Evolutionary conservation across 1,140 invertebrate species (phyloP), one percentile per base, ranked within the genome.

Genomic region (Lucilia sericata): DNA sequence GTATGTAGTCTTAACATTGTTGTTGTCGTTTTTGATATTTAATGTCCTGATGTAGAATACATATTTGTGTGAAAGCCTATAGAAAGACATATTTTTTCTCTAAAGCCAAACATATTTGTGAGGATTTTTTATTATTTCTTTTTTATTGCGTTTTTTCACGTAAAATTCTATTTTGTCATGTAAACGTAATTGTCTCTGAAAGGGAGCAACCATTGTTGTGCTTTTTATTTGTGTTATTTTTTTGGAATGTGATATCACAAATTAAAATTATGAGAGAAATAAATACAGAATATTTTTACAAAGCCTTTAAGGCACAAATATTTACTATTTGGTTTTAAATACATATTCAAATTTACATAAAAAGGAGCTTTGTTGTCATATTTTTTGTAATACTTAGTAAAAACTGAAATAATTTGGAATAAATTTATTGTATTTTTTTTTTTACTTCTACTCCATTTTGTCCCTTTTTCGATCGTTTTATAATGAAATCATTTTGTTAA

Each of bases 251-350:
- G 51, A 60, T 60, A n/a, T 60, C 51, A 12, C 51, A 60, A 17
- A 60, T 60, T 60, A 60, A 60, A 60, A n/a, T 60, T 60, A 60
- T 60, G 51, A 60, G 51, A 17, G 51, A 60, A 17, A 60, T 60
- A 60, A 60, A 60, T 60, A 60, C 51, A 14, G 17, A 10, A 14
- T 60, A 60, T 60, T 5, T 60, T 60, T 60, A 60, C 17, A 60
- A 60, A 60, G 51, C 13, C 51, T 60, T 60, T 60, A 60, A 60
- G 51, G 51, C 51, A 60, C 17, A 12, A 60, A 60, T 60, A 60
- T 60, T 60, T 60, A 60, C 51, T 60, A n/a, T 60, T 60, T 60
- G 13, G 13, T 42, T 42, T 42, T 10, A 42, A 42, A 42, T 42
- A 60, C 13, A 55, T 55, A 55, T 14, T 17, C 51, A 60, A 60